Conservation (phyloP, 2,113 vertebrate genomes). For the Hymenochirus boettgeri region DNA sequence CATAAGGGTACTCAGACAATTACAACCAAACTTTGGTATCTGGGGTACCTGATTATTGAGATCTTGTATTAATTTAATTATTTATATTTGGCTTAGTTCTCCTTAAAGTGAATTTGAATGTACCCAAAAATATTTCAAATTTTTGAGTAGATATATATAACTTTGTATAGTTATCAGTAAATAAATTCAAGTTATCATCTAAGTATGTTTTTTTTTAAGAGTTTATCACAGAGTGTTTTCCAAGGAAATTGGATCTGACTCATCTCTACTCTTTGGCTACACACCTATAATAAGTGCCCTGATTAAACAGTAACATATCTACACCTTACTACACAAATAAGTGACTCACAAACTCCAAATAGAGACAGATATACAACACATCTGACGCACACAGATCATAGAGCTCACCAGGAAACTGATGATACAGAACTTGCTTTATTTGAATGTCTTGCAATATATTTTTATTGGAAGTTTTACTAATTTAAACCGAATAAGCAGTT, state of each 20-base stretch:
- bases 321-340: conserved; percentile 25
- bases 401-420: conserved; percentile 36
- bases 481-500: conserved; percentile 35
- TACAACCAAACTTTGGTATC: no score
- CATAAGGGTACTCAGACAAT: no score
- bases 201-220: no score
- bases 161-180: no score
- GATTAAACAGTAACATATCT: conserved; percentile 17
- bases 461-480: conserved; percentile 34
- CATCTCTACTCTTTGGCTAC: background rate
- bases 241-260: conserved; percentile 12
- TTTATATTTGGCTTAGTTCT: no score
- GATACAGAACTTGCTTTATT: conserved; percentile 27
- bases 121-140: no score
- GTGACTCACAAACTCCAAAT: conserved; percentile 36
- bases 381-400: conserved; percentile 33
- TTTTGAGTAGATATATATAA: no score
- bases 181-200: no score
- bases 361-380: conserved; percentile 29
- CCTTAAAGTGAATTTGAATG: no score
- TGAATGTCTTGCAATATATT: conserved; percentile 30
- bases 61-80: no score
- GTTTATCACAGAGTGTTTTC: background rate
- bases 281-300: conserved; percentile 12
- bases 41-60: no score